Conservation (phyloP, 2,888 invertebrate genomes). For the Brachynemurus nebulosus region DNA sequence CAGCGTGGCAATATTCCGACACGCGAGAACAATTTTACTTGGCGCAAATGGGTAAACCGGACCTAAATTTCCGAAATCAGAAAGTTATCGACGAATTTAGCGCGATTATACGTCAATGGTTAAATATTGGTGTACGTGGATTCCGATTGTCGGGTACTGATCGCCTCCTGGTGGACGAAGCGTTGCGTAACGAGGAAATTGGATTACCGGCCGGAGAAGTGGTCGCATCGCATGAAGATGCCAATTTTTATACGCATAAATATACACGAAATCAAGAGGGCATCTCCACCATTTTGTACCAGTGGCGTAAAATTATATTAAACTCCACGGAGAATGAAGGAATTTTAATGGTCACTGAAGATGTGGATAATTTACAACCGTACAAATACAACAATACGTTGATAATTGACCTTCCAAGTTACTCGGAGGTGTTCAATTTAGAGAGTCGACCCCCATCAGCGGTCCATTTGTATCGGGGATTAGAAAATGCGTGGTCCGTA, state of each 20-base stretch:
- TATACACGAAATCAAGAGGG: slow-evolving; percentile 48
- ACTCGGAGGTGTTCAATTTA: slow-evolving; percentile 24
- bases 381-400: slow-evolving; percentile 27
- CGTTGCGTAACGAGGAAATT: slow-evolving; percentile 37
- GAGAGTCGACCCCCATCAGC: slow-evolving; percentile 17
- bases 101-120: slow-evolving; percentile 52
- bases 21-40: slow-evolving; percentile 57
- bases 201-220: slow-evolving; percentile 24
- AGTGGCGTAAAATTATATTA: slow-evolving; percentile 47
- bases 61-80: slow-evolving; percentile 66
- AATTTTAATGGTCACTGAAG: slow-evolving; percentile 27
- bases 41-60: slow-evolving; percentile 64
- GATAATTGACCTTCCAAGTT: slow-evolving; percentile 29
- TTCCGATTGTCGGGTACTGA: slow-evolving; percentile 59
- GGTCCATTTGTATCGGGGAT: slow-evolving; percentile 17
- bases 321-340: slow-evolving; percentile 37
- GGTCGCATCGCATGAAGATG: slow-evolving; percentile 35
- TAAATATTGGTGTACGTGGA: slow-evolving; percentile 66
- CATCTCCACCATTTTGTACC: slow-evolving; percentile 41
- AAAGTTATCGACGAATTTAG: slow-evolving; percentile 50
- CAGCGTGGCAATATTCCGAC: slow-evolving; percentile 59
- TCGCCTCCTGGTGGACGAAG: slow-evolving; percentile 45
- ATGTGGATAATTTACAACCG: slow-evolving; percentile 25
- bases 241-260: slow-evolving; percentile 48
- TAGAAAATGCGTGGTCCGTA: slow-evolving; percentile 25